Evolutionary conservation across 2,888 invertebrate species (phyloP), one percentile per base, ranked within the genome.

Genomic region (Dynastes maya): DNA sequence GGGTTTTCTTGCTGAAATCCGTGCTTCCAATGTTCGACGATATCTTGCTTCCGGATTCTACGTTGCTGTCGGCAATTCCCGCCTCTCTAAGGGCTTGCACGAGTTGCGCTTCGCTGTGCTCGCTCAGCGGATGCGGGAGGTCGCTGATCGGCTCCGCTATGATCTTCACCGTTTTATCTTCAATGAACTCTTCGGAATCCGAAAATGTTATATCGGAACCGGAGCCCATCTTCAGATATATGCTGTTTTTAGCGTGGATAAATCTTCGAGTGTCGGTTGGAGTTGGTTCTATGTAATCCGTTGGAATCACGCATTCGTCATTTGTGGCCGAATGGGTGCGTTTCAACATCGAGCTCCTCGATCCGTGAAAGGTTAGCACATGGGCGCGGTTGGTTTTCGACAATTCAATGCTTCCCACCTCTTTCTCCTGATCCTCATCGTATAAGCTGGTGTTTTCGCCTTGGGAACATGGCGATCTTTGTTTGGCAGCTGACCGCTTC

Each of bases 181-280:
- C 55, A 4, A 13, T 29, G 9, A 22, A 16, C 22, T 37, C 22
- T 9, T 71, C 68, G 51, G 22, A 16, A 68, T 49, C 29, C 16
- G 70, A 53, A 6, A 70, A 1, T 9, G 32, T 13, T n/a, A 9
- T 13, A 11, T 70, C 53, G 22, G 70, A 53, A 29, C 6, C 29
- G 11, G 70, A 55, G 3, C 6, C n/a, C 37, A 37, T 22, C 45
- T 61, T 61, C 55, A 74, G 27, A n/a, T 32, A 74, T 1, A 74
- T 45, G 45, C 72, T 74, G 45, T 74, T 74, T n/a, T 74, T 63
- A 9, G 45, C 61, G 27, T 61, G 6, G 4, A 74, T 4, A 29
- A 74, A 74, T 63, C 61, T 74, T 16, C 37, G 9, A 16, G 16
- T 16, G 40, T 58, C 58, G 13, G 29, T 29, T 1, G 72, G 45